Evolutionary conservation across 1,140 invertebrate species (phyloP), one percentile per base, ranked within the genome.

Genomic region (Eriocheir sinensis): DNA sequence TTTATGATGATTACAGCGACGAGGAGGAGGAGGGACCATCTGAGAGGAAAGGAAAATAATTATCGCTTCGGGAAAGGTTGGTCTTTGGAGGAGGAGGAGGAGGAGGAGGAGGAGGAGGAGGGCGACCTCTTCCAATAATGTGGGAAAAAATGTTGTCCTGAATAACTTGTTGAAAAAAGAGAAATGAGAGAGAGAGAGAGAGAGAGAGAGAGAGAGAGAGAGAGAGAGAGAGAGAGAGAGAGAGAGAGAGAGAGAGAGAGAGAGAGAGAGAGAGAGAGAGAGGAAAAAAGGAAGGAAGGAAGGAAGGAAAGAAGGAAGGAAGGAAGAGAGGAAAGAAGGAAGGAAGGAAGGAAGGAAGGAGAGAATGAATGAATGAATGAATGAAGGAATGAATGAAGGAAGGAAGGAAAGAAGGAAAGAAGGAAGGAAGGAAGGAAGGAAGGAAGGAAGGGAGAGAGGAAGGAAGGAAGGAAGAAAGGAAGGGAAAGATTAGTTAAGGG

Each of bases 181-280:
- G 83, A 86, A 9, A 86, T n/a, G 83, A 36, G 85, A 88, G 34
- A 88, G 38, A 88, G 38, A 88, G 15, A 88, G 36, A 88, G 34
- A 88, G 36, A 40, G 85, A 88, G 85, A 88, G 38, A 88, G 85
- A 88, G 85, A 88, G 41, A 86, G 17, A 38, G 21, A 27, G 17
- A 38, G 83, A 38, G 34, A 85, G 38, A 41, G 38, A 38, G 83
- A 41, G 34, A 41, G 83, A 85, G 34, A 41, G 83, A 41, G 34
- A 41, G 83, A 40, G 41, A 41, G 41, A 41, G 32, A 41, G 40
- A 41, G 32, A 44, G 30, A 44, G 40, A 86, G 34, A 86, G 34
- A 86, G 34, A 88, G 85, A 88, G 36, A 41, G 86, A 44, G 38
- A 41, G 86, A 89, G 38, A 38, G 4, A 85, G 36, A 85, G 81